Evolutionary conservation across 64 coral and sea anemone genomes (phyloP).

Genomic region (Astreopora myriophthalma): DNA sequence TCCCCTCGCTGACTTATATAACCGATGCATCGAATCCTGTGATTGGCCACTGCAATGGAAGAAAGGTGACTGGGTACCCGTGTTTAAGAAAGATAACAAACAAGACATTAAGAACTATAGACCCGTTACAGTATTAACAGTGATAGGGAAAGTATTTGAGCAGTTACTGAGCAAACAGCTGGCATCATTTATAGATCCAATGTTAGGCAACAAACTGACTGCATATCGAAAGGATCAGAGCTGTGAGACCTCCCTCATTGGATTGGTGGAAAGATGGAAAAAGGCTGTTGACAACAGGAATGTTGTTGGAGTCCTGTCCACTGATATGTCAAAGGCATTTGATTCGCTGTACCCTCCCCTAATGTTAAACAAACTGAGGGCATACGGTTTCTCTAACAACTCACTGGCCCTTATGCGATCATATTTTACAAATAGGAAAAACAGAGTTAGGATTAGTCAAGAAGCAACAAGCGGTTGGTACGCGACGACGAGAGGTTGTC

Average conservation of each 20-base stretch:
- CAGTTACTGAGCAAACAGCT: constrained; percentile 25
- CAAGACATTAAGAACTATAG: constrained; percentile 33
- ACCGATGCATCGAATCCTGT: not conserved
- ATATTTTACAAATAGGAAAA: not conserved
- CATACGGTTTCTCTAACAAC: not conserved
- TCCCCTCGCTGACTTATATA: constrained; percentile 6
- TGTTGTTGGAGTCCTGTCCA: not conserved
- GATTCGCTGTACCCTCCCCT: not conserved
- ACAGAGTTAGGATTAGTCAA: constrained; percentile 1
- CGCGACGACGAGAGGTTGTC: not conserved
- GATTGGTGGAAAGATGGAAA: not conserved
- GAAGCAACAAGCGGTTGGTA: not conserved
- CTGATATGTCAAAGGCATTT: not conserved
- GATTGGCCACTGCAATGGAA: constrained; percentile 6
- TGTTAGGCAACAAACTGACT: not conserved
- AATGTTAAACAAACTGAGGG: not conserved
- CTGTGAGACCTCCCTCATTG: constrained; percentile 21
- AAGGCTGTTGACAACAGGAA: no score
- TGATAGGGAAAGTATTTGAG: constrained; percentile 8
- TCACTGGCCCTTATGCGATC: not conserved
- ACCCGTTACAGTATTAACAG: constrained; percentile 10
- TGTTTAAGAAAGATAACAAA: constrained; percentile 31
- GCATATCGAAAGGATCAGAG: constrained; percentile 46
- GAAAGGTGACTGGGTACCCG: constrained; percentile 36
- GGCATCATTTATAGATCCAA: not conserved